Conservation (phyloP, 2,797 vertebrate species). For the Poeciliopsis presidionis region DNA sequence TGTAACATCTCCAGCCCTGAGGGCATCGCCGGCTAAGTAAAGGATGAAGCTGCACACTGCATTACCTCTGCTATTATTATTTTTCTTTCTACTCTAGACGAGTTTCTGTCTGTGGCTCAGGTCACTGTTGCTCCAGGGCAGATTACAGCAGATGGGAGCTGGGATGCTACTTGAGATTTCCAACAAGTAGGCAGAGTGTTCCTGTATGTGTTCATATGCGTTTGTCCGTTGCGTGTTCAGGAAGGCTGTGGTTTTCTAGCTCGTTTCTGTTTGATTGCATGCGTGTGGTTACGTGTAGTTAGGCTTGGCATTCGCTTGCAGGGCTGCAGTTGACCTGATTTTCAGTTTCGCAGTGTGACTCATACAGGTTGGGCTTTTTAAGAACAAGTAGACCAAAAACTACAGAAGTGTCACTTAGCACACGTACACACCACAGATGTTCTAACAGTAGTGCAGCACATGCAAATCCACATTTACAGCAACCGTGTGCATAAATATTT, state of each 20-base stretch:
- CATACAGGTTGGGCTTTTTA: slow-evolving; percentile 50
- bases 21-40: slow-evolving; percentile 69
- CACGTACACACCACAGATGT: slow-evolving; percentile 9
- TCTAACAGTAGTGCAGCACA: background rate
- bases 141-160: slow-evolving; percentile 66
- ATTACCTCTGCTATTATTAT: slow-evolving; percentile 67
- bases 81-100: slow-evolving; percentile 55
- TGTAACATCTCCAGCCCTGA: slow-evolving; percentile 61
- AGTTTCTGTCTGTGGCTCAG: slow-evolving; percentile 71
- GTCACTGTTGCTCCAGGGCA: slow-evolving; percentile 70
- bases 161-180: slow-evolving; percentile 63
- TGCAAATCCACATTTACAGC: background rate
- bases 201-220: slow-evolving; percentile 26
- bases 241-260: background rate
- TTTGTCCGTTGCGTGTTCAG: slow-evolving; percentile 42
- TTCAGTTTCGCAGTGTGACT: slow-evolving; percentile 50
- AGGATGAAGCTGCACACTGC: slow-evolving; percentile 70
- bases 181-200: slow-evolving; percentile 43
- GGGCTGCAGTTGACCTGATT: slow-evolving; percentile 61
- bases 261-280: slow-evolving; percentile 37
- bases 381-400: slow-evolving; percentile 43
- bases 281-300: slow-evolving; percentile 45
- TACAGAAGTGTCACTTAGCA: slow-evolving; percentile 12
- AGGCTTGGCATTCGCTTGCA: slow-evolving; percentile 47
- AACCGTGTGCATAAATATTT: background rate